Percentiles rank a stretch among this genome's conserved stretches.
Evolutionary conservation across 2,797 vertebrate species (phyloP).

Genomic region (Smutsia gigantea): DNA sequence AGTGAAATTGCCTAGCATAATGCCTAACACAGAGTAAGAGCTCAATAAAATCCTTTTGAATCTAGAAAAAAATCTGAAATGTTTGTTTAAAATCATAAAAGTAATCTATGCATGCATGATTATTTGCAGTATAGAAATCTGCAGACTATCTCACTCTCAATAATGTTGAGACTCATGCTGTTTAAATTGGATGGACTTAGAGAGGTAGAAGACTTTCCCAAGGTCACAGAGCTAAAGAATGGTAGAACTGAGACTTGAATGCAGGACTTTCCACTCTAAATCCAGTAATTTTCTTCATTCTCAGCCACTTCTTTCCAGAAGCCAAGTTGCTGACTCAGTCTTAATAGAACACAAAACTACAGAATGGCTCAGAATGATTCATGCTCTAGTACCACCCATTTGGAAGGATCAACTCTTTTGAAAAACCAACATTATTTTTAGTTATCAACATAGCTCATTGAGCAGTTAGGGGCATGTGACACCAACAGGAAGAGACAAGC

Average conservation of each 20-base stretch:
- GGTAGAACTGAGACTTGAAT: neutral
- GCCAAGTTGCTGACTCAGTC: constrained; percentile 29
- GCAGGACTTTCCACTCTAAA: neutral
- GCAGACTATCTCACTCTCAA: neutral
- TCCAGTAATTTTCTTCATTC: neutral
- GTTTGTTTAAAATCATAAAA: neutral
- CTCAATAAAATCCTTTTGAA: neutral
- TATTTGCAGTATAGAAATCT: neutral
- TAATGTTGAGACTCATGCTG: neutral
- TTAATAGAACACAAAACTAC: neutral
- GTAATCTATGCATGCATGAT: neutral
- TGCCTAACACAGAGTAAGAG: neutral
- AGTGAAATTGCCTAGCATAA: neutral
- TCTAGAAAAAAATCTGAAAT: neutral
- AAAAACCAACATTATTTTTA: neutral
- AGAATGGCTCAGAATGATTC: constrained; percentile 1
- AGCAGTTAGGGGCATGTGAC: neutral
- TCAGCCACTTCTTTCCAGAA: neutral
- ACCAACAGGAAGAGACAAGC: neutral
- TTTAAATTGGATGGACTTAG: neutral
- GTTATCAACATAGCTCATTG: constrained; percentile 32
- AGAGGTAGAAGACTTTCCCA: neutral
- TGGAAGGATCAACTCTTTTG: constrained; percentile 52
- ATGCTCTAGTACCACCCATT: neutral
- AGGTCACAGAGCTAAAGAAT: neutral